Conservation (phyloP, 1,140 invertebrate species). For the Rhopalosiphum maidis region DNA sequence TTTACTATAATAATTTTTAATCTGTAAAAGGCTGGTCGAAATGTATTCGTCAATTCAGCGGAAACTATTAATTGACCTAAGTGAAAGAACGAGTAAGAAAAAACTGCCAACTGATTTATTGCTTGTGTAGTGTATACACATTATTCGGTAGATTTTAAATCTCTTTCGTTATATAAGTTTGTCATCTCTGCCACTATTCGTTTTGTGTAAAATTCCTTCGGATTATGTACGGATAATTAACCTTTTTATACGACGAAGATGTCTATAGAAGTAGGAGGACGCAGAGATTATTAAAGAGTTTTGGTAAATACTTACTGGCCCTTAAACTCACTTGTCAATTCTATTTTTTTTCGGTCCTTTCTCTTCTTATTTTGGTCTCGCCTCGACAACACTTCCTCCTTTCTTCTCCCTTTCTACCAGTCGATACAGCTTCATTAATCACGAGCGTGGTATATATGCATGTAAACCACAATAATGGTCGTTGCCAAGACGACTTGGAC, state of each 20-base stretch:
- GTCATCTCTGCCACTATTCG: neutral
- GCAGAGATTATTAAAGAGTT: neutral
- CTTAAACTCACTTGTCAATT: constrained; percentile 33
- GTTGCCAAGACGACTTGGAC: neutral
- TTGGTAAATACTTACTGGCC: neutral
- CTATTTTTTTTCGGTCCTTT: neutral
- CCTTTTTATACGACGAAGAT: constrained; percentile 6
- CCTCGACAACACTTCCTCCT: too few species aligned
- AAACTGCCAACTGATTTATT: constrained; percentile 28
- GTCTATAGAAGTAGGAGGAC: neutral
- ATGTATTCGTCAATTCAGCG: constrained; percentile 15
- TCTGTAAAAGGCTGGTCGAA: neutral
- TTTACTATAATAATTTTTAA: neutral
- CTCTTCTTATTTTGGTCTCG: neutral
- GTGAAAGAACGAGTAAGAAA: neutral
- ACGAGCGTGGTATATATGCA: neutral
- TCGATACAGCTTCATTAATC: constrained; percentile 25
- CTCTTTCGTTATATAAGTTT: neutral
- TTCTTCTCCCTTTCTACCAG: neutral
- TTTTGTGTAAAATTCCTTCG: neutral
- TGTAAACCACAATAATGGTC: neutral
- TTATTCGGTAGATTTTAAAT: neutral
- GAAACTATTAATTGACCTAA: neutral
- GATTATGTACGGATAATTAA: constrained; percentile 48
- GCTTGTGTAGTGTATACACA: neutral